Percentiles rank a stretch among this genome's conserved stretches.
Conservation (phyloP, 2,888 invertebrate genomes). For the Empis stercorea region DNA sequence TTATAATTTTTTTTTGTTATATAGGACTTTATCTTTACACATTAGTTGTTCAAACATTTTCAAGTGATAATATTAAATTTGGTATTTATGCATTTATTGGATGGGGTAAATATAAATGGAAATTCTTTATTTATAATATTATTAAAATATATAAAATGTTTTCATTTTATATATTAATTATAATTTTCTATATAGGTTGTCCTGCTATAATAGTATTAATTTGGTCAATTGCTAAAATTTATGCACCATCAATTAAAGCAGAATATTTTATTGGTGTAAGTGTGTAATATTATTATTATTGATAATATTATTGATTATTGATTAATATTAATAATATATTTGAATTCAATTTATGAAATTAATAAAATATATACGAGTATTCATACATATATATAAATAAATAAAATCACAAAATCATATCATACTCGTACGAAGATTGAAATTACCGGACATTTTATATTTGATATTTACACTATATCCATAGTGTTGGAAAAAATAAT, state of each 20-base stretch:
- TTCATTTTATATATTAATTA: neutral
- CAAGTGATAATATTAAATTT: conserved; percentile 71
- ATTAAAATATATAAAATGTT: neutral
- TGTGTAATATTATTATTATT: conserved; percentile 2
- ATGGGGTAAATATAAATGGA: conserved; percentile 65
- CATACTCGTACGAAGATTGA: too few species aligned
- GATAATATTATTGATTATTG: too few species aligned
- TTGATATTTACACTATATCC: too few species aligned
- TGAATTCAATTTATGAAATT: too few species aligned
- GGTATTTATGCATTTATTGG: conserved; percentile 69
- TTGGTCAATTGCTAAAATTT: conserved; percentile 32
- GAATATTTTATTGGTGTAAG: conserved; percentile 32
- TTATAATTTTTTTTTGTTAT: conserved; percentile 18
- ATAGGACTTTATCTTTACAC: conserved; percentile 74
- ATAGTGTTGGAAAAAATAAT: too few species aligned
- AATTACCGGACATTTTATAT: too few species aligned
- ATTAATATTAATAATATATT: too few species aligned
- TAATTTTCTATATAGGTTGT: conserved; percentile 20
- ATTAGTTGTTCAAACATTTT: conserved; percentile 74
- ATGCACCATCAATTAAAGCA: conserved; percentile 25
- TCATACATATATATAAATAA: too few species aligned
- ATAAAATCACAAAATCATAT: too few species aligned
- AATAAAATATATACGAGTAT: too few species aligned
- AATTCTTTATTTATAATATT: neutral
- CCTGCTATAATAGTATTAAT: conserved; percentile 28